Percentiles rank a stretch among this genome's conserved stretches.
Conservation (phyloP, 2,888 invertebrate genomes). For the Linyphia triangularis region DNA sequence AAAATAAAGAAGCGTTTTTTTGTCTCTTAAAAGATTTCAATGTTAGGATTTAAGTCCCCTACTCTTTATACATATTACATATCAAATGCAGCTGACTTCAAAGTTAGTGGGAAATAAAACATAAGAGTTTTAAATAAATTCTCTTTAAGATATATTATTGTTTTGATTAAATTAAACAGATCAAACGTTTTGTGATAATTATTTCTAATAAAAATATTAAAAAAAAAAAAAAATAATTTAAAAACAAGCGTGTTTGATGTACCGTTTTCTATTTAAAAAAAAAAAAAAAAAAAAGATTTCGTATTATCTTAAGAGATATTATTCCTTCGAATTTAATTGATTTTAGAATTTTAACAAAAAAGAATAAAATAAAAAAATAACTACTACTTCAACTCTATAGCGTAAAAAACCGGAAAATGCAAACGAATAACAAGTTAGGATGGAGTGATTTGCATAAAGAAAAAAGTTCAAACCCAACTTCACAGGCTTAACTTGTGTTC, state of each 20-base stretch:
- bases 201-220: too few relatives aligned
- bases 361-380: neutral
- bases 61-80: too few relatives aligned
- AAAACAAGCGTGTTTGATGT: constrained; percentile 2
- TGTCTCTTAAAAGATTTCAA: too few relatives aligned
- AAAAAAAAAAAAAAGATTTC: neutral
- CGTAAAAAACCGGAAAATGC: neutral
- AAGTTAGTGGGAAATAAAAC: too few relatives aligned
- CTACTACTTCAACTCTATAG: neutral
- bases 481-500: constrained; percentile 31
- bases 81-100: too few relatives aligned
- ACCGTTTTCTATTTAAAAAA: neutral
- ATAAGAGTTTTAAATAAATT: too few relatives aligned
- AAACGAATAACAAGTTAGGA: neutral
- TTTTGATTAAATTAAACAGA: too few relatives aligned
- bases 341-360: neutral
- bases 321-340: neutral
- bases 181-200: constrained; percentile 7
- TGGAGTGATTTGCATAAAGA: neutral
- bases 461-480: constrained; percentile 13
- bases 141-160: too few relatives aligned
- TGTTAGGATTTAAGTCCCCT: too few relatives aligned
- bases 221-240: too few relatives aligned
- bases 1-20: too few relatives aligned
- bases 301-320: neutral